Conservation (phyloP, 2,113 vertebrate genomes). For the Sinocyclocheilus rhinocerous region DNA sequence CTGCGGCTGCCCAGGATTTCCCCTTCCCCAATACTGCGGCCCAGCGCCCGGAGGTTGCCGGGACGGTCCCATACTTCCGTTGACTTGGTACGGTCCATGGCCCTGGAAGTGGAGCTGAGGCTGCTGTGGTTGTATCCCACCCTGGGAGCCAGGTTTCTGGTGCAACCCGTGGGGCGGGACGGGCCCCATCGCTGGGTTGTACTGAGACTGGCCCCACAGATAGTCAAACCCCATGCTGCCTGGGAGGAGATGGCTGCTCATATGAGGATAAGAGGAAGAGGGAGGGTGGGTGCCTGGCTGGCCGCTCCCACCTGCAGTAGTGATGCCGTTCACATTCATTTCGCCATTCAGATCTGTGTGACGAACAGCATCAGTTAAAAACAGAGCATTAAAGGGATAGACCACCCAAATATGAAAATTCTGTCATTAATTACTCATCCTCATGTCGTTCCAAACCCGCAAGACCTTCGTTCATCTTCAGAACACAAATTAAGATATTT, state of each 20-base stretch:
- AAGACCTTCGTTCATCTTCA: too few relatives aligned
- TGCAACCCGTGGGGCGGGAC: conserved; percentile 72
- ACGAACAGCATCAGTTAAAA: conserved; percentile 26
- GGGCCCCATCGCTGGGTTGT: conserved; percentile 73
- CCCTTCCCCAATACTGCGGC: conserved; percentile 87
- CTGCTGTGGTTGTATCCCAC: conserved; percentile 72
- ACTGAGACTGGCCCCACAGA: conserved; percentile 89
- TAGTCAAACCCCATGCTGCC: conserved; percentile 85
- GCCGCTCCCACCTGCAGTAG: conserved; percentile 91
- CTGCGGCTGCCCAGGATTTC: conserved; percentile 77
- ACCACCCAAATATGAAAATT: too few relatives aligned
- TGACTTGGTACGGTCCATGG: conserved; percentile 87
- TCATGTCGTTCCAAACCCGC: too few relatives aligned
- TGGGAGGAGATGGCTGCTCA: conserved; percentile 82
- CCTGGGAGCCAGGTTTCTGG: conserved; percentile 83
- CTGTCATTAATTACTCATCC: too few relatives aligned
- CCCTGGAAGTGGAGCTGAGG: conserved; percentile 79
- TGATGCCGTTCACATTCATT: conserved; percentile 96
- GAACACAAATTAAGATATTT: too few relatives aligned
- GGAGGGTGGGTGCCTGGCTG: conserved; percentile 84
- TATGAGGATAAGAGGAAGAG: conserved; percentile 78
- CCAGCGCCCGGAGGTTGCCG: conserved; percentile 70
- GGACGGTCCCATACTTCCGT: conserved; percentile 78
- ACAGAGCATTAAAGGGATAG: neutral
- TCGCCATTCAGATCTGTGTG: conserved; percentile 90